Base-by-base conservation (phyloP, 2,797 vertebrate genomes). In the Channallabes apus region DNA sequence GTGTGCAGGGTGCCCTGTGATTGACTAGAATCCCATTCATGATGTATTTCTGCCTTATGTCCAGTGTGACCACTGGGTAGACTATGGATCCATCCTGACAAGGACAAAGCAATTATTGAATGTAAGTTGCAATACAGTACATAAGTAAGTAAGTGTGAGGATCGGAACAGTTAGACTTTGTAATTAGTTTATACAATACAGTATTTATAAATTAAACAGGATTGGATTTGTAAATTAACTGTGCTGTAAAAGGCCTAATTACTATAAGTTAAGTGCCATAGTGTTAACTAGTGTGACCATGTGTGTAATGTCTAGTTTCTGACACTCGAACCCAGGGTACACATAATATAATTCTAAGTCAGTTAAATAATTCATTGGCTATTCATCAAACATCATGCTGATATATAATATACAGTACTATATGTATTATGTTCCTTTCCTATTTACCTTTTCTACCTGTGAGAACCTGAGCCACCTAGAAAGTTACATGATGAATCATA, bases 401-500 rank as follows among this genome's bases (percentile, higher is more conserved):
- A 87, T 87, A 85, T 71, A 38, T 38, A 38, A 38, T 38, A 38
- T n/a, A n/a, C n/a, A n/a, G n/a, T 32, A 32, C 54, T 84, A 84
- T 88, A 83, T 88, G 86, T 76, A 72, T 87, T 80, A 62, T 75
- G 84, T 89, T 65, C 6, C 24, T 46, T 54, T 7, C n/a, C 41
- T 46, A 11, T 46, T 27, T 71, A 85, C 84, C 79, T 87, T 83
- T 90, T 91, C 79, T 69, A 88, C 87, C 86, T n/a, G n/a, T n/a
- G n/a, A n/a, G n/a, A n/a, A n/a, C n/a, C n/a, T n/a, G 84, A 86
- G 87, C 86, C 90, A 82, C 77, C 80, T 83, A 85, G 88, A 85
- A 90, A 84, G 85, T 91, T 86, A 87, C 14, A 24, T 81, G 20
- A 11, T 35, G 20, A 94, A 87, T 92, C 95, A 96, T 96, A 95